Evolutionary conservation across 2,113 vertebrate species (phyloP), one percentile per base, ranked within the genome.

Genomic region (Stercorarius parasiticus): DNA sequence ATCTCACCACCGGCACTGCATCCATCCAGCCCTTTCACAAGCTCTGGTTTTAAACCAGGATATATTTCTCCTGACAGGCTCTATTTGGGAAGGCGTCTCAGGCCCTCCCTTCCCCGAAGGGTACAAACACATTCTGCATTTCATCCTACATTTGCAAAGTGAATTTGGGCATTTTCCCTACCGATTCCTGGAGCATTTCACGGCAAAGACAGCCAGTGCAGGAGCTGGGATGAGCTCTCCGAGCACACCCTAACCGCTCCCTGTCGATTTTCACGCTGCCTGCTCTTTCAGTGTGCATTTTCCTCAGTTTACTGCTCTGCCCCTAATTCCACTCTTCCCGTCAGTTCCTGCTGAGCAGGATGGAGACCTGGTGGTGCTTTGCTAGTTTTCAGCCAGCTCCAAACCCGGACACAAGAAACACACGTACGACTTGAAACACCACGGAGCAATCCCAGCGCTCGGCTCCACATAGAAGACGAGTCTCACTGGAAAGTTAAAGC

Each of bases 341-440:
- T 56, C 43, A n/a, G 36, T 38, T 72, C 76, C 83, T 34, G 2
- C 27, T 14, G n/a, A 55, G 27, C 19, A 53, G 72, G n/a, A 50
- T 15, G 47, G 21, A 74, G 78, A 34, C 20, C 25, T 47, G 30
- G 29, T 45, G 56, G 19, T 47, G 55, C 61, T 88, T 66, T 45
- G n/a, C 17, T 86, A 14, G 40, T 34, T 69, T 84, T 49, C 64
- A 88, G 40, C 10, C 22, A 45, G 10, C 25, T 90, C 76, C 76
- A 49, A 32, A 94, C 34, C 36, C 22, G 29, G 30, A 17, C 26
- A 32, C 17, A 20, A 80, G 22, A 49, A 47, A 27, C 69, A 45
- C 32, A 32, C 1, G 3, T 3, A n/a, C 0, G 3, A 26, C 61
- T 29, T 69, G 62, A 56, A 53, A 38, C 23, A 52, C 15, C 59